Percentiles rank a stretch among this genome's conserved stretches.
Evolutionary conservation across 1,140 invertebrate species (phyloP).

Genomic region (Diplogasteroides magnus): DNA sequence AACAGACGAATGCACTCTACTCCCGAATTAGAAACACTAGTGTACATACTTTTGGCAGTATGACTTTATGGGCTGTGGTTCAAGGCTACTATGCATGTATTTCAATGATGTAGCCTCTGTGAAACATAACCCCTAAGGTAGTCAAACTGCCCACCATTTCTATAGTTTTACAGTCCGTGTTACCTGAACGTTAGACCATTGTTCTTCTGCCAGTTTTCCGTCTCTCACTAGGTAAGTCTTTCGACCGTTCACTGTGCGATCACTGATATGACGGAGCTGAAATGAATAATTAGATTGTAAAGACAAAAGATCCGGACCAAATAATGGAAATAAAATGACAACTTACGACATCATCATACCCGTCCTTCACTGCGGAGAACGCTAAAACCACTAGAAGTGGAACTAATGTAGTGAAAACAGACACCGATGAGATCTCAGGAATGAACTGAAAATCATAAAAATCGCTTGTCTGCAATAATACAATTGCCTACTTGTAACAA

Average conservation of each 20-base stretch:
- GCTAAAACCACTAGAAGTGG: constrained; percentile 89
- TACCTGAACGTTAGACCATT: constrained; percentile 80
- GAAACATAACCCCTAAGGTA: no score
- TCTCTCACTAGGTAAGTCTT: constrained; percentile 77
- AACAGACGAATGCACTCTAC: no score
- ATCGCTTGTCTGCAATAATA: not conserved
- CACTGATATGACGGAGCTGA: constrained; percentile 90
- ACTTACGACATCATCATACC: constrained; percentile 82
- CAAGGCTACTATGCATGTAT: no score
- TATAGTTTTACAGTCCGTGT: no score
- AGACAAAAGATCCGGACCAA: not conserved
- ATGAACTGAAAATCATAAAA: constrained; percentile 70
- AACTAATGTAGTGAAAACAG: constrained; percentile 91
- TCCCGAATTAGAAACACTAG: no score
- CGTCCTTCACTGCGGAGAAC: constrained; percentile 93
- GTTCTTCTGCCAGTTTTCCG: constrained; percentile 79
- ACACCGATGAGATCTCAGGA: constrained; percentile 91
- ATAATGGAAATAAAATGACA: not conserved
- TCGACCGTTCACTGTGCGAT: constrained; percentile 90
- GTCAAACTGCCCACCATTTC: no score
- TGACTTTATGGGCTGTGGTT: no score
- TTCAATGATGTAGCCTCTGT: no score
- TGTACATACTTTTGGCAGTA: no score
- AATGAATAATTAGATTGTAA: constrained; percentile 31
- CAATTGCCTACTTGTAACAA: constrained; percentile 58